These are phyloP conservation scores for Deladenus siricidicola DNA, from an alignment of 2,888 invertebrate genomes.

Conservation along the genomic window DNA sequence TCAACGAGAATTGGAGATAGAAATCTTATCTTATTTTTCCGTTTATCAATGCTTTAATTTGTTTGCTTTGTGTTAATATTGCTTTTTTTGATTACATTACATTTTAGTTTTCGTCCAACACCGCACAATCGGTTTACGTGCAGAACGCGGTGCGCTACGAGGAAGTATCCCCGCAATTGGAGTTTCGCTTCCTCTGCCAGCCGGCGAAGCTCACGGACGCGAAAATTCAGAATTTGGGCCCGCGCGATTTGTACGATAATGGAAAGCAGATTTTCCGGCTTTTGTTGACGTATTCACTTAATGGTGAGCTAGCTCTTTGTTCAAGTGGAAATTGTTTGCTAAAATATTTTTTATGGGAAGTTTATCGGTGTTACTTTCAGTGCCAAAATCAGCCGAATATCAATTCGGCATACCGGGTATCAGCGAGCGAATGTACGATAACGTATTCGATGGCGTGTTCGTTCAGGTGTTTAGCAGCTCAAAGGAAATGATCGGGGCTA, in stretches of 20 bases:
- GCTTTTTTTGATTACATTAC: background rate
- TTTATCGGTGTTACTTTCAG: too few species aligned
- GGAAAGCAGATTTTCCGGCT: conserved; percentile 83
- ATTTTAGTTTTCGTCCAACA: conserved; percentile 9
- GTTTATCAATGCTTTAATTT: background rate
- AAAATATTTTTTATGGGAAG: too few species aligned
- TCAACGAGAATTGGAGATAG: too few species aligned
- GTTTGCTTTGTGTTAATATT: background rate
- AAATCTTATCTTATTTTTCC: conserved; percentile 1
- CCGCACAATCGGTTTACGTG: background rate
- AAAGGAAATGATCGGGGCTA: conserved; percentile 70
- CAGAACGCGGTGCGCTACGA: conserved; percentile 16
- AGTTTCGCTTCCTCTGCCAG: conserved; percentile 27
- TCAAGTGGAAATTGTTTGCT: background rate
- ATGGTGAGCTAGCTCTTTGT: conserved; percentile 18
- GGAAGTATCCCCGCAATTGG: conserved; percentile 20
- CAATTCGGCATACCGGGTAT: conserved; percentile 62
- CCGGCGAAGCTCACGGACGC: conserved; percentile 67
- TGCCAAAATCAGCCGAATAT: conserved; percentile 34
- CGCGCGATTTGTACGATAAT: conserved; percentile 76
- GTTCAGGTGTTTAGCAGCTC: conserved; percentile 85
- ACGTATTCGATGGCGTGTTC: conserved; percentile 86
- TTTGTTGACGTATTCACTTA: conserved; percentile 74
- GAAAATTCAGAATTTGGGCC: conserved; percentile 63
- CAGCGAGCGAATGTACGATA: conserved; percentile 82